Evolutionary conservation across 2,888 invertebrate genomes (phyloP).

Genomic region (Cheilosia urbana): DNA sequence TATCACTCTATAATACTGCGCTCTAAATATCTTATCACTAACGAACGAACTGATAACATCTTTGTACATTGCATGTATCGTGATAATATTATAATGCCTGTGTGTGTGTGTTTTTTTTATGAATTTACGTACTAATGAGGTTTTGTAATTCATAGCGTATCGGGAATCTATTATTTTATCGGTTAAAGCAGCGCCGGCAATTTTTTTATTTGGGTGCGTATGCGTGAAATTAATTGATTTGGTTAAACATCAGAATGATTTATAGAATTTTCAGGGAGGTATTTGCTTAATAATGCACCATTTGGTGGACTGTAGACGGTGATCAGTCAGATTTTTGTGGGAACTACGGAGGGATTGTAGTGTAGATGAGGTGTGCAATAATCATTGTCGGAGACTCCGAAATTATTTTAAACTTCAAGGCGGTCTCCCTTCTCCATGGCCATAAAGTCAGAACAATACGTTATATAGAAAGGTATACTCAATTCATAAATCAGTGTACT

Average conservation of each 20-base stretch:
- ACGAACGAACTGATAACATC: constrained; percentile 35
- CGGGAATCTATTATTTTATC: constrained; percentile 37
- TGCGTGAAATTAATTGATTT: constrained; percentile 12
- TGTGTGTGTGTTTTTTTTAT: constrained; percentile 6
- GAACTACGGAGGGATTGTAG: no score
- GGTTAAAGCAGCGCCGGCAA: constrained; percentile 7
- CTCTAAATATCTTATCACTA: constrained; percentile 55
- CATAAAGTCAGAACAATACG: no score
- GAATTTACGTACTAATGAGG: constrained; percentile 44
- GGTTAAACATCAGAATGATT: constrained; percentile 1
- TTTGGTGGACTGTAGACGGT: not conserved
- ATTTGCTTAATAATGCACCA: not conserved
- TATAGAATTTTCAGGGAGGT: constrained; percentile 1
- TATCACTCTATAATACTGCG: not conserved
- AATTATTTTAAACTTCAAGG: no score
- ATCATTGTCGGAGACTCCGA: no score
- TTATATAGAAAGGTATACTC: no score
- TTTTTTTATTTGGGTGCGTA: not conserved
- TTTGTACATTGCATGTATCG: constrained; percentile 36
- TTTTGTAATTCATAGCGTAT: constrained; percentile 45
- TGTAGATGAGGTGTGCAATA: no score
- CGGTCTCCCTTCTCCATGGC: no score
- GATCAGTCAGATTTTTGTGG: not conserved
- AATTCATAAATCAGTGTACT: no score
- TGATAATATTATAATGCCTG: constrained; percentile 18